Base-by-base conservation (phyloP, 2,888 invertebrate species). In the Papilio elwesi region DNA sequence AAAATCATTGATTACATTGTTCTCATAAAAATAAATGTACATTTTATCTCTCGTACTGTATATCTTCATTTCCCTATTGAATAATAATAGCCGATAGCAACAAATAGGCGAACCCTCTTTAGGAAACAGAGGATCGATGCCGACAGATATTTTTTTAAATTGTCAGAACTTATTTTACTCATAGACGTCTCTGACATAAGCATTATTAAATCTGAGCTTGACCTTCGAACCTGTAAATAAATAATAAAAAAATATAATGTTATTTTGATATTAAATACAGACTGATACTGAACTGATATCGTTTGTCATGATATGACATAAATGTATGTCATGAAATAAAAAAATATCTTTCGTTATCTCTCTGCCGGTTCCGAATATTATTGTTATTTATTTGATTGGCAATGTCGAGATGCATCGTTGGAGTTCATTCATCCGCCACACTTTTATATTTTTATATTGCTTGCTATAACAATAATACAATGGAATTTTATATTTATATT, bases 351-450 rank as follows among this genome's bases (percentile, higher is more conserved):
- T 59, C 53, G 70, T 70, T 70, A 70, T 70, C 64, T 36, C 52
- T 62, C 64, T 48, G 47, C 53, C 64, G 52, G 64, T 51, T 53
- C 53, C 64, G 63, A 70, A 64, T 63, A n/a, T 63, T 63, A 63
- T 63, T 63, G 43, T 70, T 64, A 62, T 70, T 64, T 47, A 63
- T 52, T 70, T 70, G 63, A 70, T 64, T 70, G 70, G 52, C 53
- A 69, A 52, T n/a, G 43, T 62, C 15, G 63, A 63, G 52, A 64
- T 52, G 63, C 52, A 38, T n/a, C 43, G 43, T 62, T 63, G 36
- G 48, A 64, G 47, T 70, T 53, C 64, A 64, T 70, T 70, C 69
- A 64, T 70, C 52, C 48, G 47, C 47, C 26, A 5, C 47, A 43
- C 16, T 63, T 70, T 53, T 43, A 9, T 64, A 63, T 49, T 57